These are phyloP conservation scores for Aegotheles bennettii DNA, from an alignment of 2,113 vertebrate genomes.

Conservation along the genomic window DNA sequence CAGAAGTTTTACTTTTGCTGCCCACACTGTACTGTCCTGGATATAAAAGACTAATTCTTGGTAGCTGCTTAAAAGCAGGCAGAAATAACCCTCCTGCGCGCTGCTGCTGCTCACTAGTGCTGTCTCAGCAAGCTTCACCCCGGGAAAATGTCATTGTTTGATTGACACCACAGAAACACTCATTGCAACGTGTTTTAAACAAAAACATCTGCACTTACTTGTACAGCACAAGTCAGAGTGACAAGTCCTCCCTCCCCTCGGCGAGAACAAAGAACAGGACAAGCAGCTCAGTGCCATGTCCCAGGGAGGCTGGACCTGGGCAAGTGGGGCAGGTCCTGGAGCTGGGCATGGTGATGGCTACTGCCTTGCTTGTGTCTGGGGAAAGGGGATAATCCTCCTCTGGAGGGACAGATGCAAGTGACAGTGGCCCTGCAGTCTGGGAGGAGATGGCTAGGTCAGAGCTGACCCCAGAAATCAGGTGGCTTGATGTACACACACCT, in stretches of 20 bases:
- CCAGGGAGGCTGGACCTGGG: background rate
- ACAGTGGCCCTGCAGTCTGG: background rate
- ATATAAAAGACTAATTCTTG: background rate
- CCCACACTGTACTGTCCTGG: background rate
- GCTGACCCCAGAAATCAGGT: background rate
- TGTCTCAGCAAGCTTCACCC: conserved; percentile 46
- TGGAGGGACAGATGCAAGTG: background rate
- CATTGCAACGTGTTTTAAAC: background rate
- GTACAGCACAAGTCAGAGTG: background rate
- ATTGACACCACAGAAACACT: conserved; percentile 23
- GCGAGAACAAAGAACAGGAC: background rate
- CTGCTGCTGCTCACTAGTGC: conserved; percentile 12
- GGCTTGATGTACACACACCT: background rate
- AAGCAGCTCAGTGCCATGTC: background rate
- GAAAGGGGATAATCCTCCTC: background rate
- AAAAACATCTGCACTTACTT: conserved; percentile 32
- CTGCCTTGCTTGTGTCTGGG: background rate
- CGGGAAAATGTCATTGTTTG: conserved; percentile 28
- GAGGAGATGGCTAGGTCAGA: background rate
- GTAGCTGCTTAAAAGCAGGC: background rate
- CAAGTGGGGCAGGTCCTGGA: background rate
- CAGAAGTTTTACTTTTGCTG: background rate
- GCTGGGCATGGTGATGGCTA: background rate
- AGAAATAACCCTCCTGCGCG: background rate
- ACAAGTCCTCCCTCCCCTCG: rapidly evolving